Conservation (phyloP, 2,113 vertebrate genomes). For the Loxodonta africana region DNA sequence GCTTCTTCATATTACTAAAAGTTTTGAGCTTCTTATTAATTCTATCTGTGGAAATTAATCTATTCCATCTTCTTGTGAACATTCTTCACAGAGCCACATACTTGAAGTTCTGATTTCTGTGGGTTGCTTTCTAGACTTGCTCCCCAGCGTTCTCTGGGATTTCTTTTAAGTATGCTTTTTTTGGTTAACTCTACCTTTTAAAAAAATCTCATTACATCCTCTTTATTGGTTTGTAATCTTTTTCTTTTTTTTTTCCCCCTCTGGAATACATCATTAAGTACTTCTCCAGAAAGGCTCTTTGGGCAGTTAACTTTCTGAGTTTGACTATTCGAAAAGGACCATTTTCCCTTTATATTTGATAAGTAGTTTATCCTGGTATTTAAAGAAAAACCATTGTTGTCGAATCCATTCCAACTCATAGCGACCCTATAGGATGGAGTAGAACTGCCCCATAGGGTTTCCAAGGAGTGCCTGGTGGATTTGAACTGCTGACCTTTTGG, state of each 20-base stretch:
- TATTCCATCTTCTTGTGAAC: neutral
- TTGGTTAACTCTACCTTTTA: neutral
- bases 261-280: neutral
- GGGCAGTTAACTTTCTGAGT: neutral
- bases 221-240: neutral
- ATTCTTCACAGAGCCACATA: neutral
- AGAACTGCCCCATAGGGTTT: no score
- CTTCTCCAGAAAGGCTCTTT: neutral
- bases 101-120: neutral
- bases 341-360: neutral
- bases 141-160: neutral
- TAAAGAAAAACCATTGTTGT: no score
- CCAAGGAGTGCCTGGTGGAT: no score
- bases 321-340: neutral
- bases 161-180: conserved; percentile 3
- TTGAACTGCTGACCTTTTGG: no score
- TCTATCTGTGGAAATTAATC: neutral
- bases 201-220: neutral
- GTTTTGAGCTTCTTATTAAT: neutral
- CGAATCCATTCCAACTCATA: no score
- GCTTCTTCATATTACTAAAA: neutral
- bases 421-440: no score
- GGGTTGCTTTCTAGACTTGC: neutral
- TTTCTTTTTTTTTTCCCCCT: no score
- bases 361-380: neutral